Evolutionary conservation across 2,888 invertebrate genomes (phyloP), one percentile per base, ranked within the genome.

Genomic region (Pasiphila rectangulata): DNA sequence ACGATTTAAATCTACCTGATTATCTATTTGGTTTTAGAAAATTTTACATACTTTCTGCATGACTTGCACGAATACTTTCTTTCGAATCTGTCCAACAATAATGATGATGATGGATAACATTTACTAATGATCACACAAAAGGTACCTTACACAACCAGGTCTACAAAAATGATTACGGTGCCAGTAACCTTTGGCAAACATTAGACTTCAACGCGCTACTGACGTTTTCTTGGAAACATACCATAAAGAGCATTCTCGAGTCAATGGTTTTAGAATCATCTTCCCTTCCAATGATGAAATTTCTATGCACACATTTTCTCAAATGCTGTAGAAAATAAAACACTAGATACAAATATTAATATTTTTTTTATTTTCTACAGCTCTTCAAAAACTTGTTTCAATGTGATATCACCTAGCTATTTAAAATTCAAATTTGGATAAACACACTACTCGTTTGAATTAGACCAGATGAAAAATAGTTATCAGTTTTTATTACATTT

Each of bases 321-420:
- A 16, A 16, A 4, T 16, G 4, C 7, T 9, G 30, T 27, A 27
- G 12, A 27, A 13, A 30, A 30, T 27, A n/a, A 4, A 15, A 2
- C 4, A 3, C 7, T 9, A 17, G 9, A 17, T 4, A 17, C 16
- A 17, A 17, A 30, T 7, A 30, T 7, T 17, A 30, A 32, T 1
- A 32, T 19, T 19, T 19, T 3, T 30, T 4, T 32, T 10, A 5
- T 9, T 32, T 17, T n/a, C n/a, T n/a, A n/a, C n/a, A n/a, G n/a
- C 32, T 32, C 17, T 17, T 32, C 10, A 19, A 5, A 27, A 39
- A 39, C 39, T 20, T 2, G 39, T 39, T 29, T 29, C 2, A 3
- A n/a, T 27, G 27, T 47, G 42, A 53, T 50, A 43, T 60, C 58
- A 57, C 52, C 57, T 21, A 45, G 25, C 54, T 4, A 36, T 36